phyloP scores from a whole-genome alignment of 2,797 vertebrate genomes.

The Mareca strepera region DNA sequence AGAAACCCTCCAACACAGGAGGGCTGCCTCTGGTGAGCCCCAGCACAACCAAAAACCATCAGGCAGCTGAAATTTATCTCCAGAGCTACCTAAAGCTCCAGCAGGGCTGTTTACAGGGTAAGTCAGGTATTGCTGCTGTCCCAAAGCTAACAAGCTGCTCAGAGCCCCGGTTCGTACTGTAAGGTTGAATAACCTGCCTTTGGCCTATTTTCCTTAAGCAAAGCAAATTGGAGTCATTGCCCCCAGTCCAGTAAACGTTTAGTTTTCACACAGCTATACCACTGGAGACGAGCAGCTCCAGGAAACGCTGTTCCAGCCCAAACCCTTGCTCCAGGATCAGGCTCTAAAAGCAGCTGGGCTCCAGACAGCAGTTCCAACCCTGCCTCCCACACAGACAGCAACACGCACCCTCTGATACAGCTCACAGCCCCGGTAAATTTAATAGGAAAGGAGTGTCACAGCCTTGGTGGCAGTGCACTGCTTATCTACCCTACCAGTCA shows the following conservation, averaged over 20 bases:
- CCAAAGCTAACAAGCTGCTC: background rate
- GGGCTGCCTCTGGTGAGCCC: background rate
- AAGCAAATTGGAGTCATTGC: background rate
- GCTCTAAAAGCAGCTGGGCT: background rate
- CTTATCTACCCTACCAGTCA: background rate
- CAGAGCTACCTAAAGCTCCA: background rate
- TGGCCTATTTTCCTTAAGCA: background rate
- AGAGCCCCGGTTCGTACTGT: background rate
- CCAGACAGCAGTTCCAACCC: background rate
- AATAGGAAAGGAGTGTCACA: background rate
- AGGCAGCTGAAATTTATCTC: background rate
- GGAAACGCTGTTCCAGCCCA: background rate
- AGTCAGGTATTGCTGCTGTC: background rate
- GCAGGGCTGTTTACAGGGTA: accelerated
- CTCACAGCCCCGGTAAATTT: background rate
- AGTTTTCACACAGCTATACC: background rate
- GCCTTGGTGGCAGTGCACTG: background rate
- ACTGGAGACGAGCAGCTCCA: background rate
- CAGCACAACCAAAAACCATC: background rate
- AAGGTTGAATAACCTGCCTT: too few relatives aligned
- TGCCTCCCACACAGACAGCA: background rate
- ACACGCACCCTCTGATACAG: background rate
- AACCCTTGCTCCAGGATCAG: background rate
- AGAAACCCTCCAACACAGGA: background rate
- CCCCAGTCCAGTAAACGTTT: background rate